These are phyloP conservation scores for Seriola rivoliana DNA, from an alignment of 2,113 vertebrate species.

Conservation along the genomic window DNA sequence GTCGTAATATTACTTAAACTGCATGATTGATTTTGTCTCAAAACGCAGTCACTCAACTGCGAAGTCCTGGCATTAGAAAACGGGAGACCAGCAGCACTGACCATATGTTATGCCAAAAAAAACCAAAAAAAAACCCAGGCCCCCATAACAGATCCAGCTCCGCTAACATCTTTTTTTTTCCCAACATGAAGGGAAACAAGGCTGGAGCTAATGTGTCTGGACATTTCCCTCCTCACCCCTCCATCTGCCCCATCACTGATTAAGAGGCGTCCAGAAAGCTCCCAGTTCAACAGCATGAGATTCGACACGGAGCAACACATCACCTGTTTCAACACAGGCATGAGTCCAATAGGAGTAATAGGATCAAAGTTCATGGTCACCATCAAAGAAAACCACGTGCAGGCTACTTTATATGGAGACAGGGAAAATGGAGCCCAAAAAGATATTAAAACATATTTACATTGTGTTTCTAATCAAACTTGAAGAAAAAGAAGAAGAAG, in stretches of 20 bases:
- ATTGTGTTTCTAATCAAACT: background rate
- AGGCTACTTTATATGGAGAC: background rate
- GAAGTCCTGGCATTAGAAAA: slow-evolving; percentile 27
- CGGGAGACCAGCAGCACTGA: slow-evolving; percentile 28
- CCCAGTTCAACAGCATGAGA: background rate
- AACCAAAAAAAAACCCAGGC: background rate
- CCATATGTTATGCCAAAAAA: slow-evolving; percentile 54
- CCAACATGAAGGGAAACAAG: slow-evolving; percentile 51
- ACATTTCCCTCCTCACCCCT: slow-evolving; percentile 48
- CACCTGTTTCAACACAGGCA: background rate
- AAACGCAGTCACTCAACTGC: background rate
- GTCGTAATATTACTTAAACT: background rate
- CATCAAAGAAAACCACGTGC: background rate
- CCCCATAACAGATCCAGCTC: slow-evolving; percentile 7
- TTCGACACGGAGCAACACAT: background rate
- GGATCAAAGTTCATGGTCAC: background rate
- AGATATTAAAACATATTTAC: too few relatives aligned
- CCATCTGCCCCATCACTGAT: slow-evolving; percentile 55
- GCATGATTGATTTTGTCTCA: background rate
- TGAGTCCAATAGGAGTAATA: background rate
- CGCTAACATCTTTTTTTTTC: slow-evolving; percentile 21
- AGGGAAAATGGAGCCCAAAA: background rate
- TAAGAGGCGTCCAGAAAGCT: slow-evolving; percentile 42
- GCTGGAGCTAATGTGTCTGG: slow-evolving; percentile 61
- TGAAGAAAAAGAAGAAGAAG: too few relatives aligned